phyloP scores from a whole-genome alignment of 2,888 invertebrate species.

The Luffia ferchaultella region DNA sequence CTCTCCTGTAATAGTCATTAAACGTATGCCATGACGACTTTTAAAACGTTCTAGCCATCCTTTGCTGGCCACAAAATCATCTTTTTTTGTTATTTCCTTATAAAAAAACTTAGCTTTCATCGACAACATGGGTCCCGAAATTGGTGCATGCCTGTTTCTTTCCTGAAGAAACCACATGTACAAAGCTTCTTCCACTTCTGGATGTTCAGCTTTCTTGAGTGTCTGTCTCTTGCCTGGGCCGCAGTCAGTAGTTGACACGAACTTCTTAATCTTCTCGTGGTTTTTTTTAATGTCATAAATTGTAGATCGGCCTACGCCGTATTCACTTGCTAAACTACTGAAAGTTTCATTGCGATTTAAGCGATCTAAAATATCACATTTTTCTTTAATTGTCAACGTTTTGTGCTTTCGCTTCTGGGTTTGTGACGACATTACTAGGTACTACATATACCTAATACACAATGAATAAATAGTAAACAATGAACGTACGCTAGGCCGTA shows the following conservation, averaged over 20 bases:
- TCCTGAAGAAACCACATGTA: constrained; percentile 21
- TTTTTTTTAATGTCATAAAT: constrained; percentile 20
- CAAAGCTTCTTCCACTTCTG: too few relatives aligned
- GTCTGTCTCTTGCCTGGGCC: constrained; percentile 22
- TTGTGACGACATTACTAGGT: too few relatives aligned
- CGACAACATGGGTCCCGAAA: constrained; percentile 21
- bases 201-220: constrained; percentile 20
- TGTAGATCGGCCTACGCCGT: constrained; percentile 17
- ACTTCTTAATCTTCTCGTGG: constrained; percentile 17
- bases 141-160: constrained; percentile 20
- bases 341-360: constrained; percentile 22
- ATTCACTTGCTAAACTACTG: constrained; percentile 19
- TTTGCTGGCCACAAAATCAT: constrained; percentile 24
- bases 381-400: constrained; percentile 13
- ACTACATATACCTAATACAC: too few relatives aligned
- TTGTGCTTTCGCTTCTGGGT: too few relatives aligned
- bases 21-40: constrained; percentile 23
- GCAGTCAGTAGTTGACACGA: constrained; percentile 17
- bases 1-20: constrained; percentile 19
- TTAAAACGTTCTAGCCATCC: constrained; percentile 28
- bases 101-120: constrained; percentile 23
- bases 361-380: constrained; percentile 20
- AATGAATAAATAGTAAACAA: too few relatives aligned
- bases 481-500: too few relatives aligned
- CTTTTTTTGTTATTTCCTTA: constrained; percentile 21